Conservation (phyloP, 2,888 invertebrate species). For the Dynastes maya region DNA sequence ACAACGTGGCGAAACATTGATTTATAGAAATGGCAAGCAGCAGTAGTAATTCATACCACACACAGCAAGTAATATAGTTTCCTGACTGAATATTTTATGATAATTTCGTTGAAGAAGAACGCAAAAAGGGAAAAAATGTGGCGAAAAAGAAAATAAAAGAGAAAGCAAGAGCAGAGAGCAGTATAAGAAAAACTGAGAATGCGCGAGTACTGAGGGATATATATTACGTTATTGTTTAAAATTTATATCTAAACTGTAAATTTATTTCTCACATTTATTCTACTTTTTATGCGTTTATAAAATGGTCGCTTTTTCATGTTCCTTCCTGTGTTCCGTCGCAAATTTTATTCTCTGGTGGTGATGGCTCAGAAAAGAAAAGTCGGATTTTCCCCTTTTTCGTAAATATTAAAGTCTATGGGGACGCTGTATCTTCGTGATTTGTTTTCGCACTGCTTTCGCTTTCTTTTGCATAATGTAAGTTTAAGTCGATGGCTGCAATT, state of each 20-base stretch:
- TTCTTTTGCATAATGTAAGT: conserved; percentile 17
- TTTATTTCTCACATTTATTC: conserved; percentile 41
- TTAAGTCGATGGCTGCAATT: neutral
- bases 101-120: conserved; percentile 58
- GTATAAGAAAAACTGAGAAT: neutral
- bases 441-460: neutral
- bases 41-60: conserved; percentile 61
- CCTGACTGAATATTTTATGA: conserved; percentile 66
- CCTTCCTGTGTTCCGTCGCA: conserved; percentile 22
- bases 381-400: conserved; percentile 14
- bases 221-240: conserved; percentile 47
- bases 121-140: conserved; percentile 6
- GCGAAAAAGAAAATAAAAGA: conserved; percentile 32
- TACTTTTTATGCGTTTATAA: conserved; percentile 37
- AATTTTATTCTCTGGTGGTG: conserved; percentile 31
- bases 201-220: conserved; percentile 14
- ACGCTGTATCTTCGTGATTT: conserved; percentile 23
- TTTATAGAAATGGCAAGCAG: conserved; percentile 61
- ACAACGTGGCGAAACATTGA: conserved; percentile 59
- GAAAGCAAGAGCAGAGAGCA: conserved; percentile 30
- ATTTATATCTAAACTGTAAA: conserved; percentile 44
- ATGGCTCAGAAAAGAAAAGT: conserved; percentile 28
- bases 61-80: conserved; percentile 62
- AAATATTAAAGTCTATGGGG: conserved; percentile 22
- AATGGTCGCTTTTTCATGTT: conserved; percentile 9